Evolutionary conservation across 2,888 invertebrate genomes (phyloP), one percentile per base, ranked within the genome.

Genomic region (Alitta virens): DNA sequence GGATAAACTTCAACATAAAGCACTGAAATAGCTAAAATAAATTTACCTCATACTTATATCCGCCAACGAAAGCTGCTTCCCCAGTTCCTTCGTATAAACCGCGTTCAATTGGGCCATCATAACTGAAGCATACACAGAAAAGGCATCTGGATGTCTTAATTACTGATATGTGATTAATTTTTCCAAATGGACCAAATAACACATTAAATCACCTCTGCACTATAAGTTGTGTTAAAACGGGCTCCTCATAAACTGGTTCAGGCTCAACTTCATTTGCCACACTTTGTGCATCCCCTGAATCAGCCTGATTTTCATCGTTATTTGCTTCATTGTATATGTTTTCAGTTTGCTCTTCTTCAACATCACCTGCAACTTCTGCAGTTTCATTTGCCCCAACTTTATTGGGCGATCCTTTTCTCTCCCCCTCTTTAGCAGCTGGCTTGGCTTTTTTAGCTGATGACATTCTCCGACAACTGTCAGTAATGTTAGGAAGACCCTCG

Each of bases 71-170:
- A 5, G 63, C 46, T 3, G 79, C 78, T 49, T 72, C 71, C 1
- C 79, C 81, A 33, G 75, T 72, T 16, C 82, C 82, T 68, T 82
- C 76, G 71, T 77, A 82, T 24, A 79, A 65, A 0, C 82, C 82
- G 54, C 71, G 74, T 12, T 69, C 67, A 59, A 74, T 78, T 43
- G 78, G 77, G 16, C 82, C 82, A 56, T 75, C 76, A 73, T 74
- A 82, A 55, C 80, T 82, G 70, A 60, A n/a, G n/a, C n/a, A 75
- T 24, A 56, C 26, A 49, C 46, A 40, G 33, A 51, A 16, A 56
- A 49, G 18, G 61, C 60, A 63, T 42, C 27, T n/a, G n/a, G n/a
- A n/a, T n/a, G n/a, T n/a, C n/a, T n/a, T n/a, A n/a, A n/a, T n/a
- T n/a, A 33, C 33, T 33, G 33, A 12, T 7, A 33, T 7, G 12